Conservation (phyloP, 30 jellyfish, hydroid and myxozoan species). For the Chrysaora quinquecirrha region DNA sequence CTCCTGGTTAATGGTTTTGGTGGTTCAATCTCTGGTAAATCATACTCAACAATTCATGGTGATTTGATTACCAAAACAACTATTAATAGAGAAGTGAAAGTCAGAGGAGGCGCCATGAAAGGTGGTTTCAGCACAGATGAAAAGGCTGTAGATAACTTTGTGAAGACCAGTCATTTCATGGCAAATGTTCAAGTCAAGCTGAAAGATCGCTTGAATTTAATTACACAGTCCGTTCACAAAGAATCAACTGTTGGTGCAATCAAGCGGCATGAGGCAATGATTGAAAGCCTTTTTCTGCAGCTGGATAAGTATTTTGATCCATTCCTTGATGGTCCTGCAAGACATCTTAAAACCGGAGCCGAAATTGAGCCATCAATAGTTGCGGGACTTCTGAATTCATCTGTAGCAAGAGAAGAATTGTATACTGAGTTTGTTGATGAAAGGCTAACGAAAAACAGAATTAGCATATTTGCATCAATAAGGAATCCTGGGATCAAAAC, state of each 20-base stretch:
- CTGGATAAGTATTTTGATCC: constrained; percentile 26
- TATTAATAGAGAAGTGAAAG: constrained; percentile 54
- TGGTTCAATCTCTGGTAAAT: constrained; percentile 39
- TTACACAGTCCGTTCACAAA: constrained; percentile 44
- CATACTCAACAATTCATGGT: constrained; percentile 53
- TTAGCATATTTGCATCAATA: background rate
- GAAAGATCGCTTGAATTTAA: background rate
- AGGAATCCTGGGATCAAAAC: constrained; percentile 8
- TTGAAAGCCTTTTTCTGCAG: constrained; percentile 3
- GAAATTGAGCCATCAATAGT: constrained; percentile 28
- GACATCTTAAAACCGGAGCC: constrained; percentile 24
- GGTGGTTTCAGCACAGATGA: constrained; percentile 31
- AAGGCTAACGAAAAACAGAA: constrained; percentile 26
- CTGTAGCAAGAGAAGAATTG: constrained; percentile 29
- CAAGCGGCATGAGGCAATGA: constrained; percentile 16
- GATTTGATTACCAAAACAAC: constrained; percentile 51
- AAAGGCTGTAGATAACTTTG: constrained; percentile 20
- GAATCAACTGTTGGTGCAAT: constrained; percentile 30
- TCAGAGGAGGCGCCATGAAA: constrained; percentile 40
- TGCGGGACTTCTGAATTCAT: constrained; percentile 23
- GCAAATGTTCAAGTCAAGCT: background rate
- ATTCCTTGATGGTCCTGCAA: constrained; percentile 23
- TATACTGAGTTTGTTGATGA: constrained; percentile 17
- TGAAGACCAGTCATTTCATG: constrained; percentile 45
- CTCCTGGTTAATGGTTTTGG: background rate